Base-by-base conservation (phyloP, 1,140 invertebrate species). In the Hypsibius dujardini region DNA sequence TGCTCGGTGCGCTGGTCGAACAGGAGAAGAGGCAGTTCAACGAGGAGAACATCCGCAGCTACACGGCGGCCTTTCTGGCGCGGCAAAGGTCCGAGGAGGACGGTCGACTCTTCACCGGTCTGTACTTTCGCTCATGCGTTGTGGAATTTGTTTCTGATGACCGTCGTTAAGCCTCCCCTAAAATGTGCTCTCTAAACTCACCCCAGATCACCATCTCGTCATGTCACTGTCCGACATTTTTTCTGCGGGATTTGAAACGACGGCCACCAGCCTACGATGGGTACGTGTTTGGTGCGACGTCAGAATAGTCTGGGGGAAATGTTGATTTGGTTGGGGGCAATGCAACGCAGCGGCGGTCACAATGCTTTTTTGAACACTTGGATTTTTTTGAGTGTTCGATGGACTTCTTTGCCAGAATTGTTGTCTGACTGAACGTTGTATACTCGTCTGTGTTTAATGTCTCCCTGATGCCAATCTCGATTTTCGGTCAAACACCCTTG, bases 201-300 rank as follows among this genome's bases (percentile, higher is more conserved):
- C 28, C 28, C 28, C 28, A 28, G 50, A 56, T 56, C 50, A 56
- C n/a, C 7, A 56, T 56, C 50, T 56, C 7, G n/a, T 56, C 7
- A 7, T 56, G 7, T 12, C 50, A n/a, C n/a, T 56, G 50, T 56
- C 50, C 50, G 50, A 56, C n/a, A 56, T 56, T 56, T 79, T 78
- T 67, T 46, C 75, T 2, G 78, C 77, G 1, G 78, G 78, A n/a
- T 77, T 77, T 71, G 77, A 78, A 69, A 78, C 77, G 14, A 78
- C 76, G 42, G 72, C 76, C 0, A 75, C 74, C 69, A 77, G 76
- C 1, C 70, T 78, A 15, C 75, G 75, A 47, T 79, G 78, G 78
- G 67, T 56, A 56, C 50, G 50, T 56, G 7, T 56, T 12, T 56
- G 50, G 50, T 56, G 50, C 7, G 7, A 56, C n/a, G 7, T 56